These are phyloP conservation scores for Iselma pallidipennis DNA, from an alignment of 2,888 invertebrate species.

Conservation along the genomic window DNA sequence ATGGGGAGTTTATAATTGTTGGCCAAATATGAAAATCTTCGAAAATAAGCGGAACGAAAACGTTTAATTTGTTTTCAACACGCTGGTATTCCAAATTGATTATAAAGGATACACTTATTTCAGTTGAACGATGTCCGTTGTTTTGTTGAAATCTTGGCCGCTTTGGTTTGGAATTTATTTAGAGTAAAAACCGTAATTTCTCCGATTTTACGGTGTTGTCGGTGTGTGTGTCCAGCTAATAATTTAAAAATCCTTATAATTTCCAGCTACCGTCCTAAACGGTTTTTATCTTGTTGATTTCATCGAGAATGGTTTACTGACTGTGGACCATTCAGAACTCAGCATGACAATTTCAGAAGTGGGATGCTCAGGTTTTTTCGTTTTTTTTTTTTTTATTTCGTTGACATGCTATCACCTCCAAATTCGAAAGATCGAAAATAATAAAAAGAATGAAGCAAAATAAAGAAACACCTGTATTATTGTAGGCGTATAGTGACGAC, in stretches of 20 bases:
- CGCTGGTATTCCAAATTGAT: no score
- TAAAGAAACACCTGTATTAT: neutral
- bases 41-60: no score
- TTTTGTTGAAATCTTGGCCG: no score
- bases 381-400: neutral
- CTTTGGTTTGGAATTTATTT: neutral
- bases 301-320: neutral
- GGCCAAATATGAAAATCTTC: no score
- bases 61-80: no score
- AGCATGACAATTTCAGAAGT: neutral
- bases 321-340: neutral
- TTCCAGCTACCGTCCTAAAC: conserved; percentile 7
- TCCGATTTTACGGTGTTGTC: conserved; percentile 2
- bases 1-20: no score
- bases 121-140: no score
- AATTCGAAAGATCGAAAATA: neutral
- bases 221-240: neutral
- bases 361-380: neutral
- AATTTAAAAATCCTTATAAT: conserved; percentile 8
- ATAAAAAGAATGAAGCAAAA: neutral
- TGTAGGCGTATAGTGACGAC: conserved; percentile 2
- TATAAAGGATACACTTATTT: no score
- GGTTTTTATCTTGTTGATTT: conserved; percentile 5
- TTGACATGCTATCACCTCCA: neutral
- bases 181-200: neutral